Conservation (phyloP, 1,140 invertebrate species). For the Riptortus pedestris region DNA sequence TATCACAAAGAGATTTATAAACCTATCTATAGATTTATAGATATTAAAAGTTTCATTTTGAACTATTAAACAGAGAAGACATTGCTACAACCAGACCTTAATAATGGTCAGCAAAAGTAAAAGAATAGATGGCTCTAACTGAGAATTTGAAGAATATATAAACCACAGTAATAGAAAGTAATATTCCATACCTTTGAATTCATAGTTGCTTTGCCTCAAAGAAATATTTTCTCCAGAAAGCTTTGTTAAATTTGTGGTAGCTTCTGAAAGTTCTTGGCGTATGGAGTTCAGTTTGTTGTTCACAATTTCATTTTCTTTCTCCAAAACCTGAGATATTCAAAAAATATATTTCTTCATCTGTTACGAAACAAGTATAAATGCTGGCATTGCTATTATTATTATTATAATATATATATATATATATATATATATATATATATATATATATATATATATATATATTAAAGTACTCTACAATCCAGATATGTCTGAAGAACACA, state of each 20-base stretch:
- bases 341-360: neutral
- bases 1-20: too few relatives aligned
- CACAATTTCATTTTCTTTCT: conserved; percentile 52
- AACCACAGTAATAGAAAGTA: too few relatives aligned
- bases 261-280: conserved; percentile 51
- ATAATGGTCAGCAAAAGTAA: too few relatives aligned
- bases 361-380: neutral
- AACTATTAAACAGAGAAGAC: too few relatives aligned
- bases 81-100: too few relatives aligned
- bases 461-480: too few relatives aligned
- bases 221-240: conserved; percentile 46
- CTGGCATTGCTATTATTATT: neutral
- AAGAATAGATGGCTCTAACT: too few relatives aligned
- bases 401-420: neutral
- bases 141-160: too few relatives aligned
- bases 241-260: conserved; percentile 49
- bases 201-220: conserved; percentile 33
- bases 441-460: too few relatives aligned
- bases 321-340: conserved; percentile 42
- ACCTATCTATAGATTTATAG: too few relatives aligned
- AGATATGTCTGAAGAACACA: too few relatives aligned
- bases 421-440: neutral
- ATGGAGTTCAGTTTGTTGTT: conserved; percentile 47
- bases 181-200: conserved; percentile 26
- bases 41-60: too few relatives aligned